phyloP scores from a whole-genome alignment of 2,888 invertebrate genomes.

The Trachelus troglodyta region DNA sequence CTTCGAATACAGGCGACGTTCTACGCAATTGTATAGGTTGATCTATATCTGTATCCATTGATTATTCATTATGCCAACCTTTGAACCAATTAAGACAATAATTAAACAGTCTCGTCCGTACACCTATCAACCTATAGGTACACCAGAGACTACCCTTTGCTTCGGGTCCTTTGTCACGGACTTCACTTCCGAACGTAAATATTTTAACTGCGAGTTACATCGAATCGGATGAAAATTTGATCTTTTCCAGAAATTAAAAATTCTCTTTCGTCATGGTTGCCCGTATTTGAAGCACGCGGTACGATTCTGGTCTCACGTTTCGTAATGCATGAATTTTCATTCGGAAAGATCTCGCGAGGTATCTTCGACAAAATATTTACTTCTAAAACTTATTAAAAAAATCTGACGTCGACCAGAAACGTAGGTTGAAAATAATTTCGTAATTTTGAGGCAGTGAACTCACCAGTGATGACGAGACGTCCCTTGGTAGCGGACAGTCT shows the following conservation, averaged over 20 bases:
- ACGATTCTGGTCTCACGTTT: background rate
- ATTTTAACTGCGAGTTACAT: background rate
- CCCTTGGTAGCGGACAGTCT: conserved; percentile 93
- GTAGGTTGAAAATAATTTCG: background rate
- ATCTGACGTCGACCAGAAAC: background rate
- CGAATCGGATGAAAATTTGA: background rate
- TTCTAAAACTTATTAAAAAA: background rate
- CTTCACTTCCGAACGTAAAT: background rate
- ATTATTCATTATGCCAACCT: background rate
- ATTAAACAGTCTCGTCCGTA: background rate
- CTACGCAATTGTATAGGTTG: background rate
- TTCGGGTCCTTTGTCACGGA: background rate
- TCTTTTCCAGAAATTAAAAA: background rate
- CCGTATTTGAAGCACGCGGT: background rate
- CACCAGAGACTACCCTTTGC: background rate
- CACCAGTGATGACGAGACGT: conserved; percentile 94
- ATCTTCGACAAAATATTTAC: background rate
- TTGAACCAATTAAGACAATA: background rate
- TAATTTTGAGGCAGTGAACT: conserved; percentile 64
- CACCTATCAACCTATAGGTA: background rate
- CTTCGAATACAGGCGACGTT: background rate
- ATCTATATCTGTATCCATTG: too few species aligned
- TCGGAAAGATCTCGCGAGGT: background rate
- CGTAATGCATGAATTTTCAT: background rate
- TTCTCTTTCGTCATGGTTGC: background rate